Conservation (phyloP, 2,797 vertebrate genomes). For the Saxicola maurus region DNA sequence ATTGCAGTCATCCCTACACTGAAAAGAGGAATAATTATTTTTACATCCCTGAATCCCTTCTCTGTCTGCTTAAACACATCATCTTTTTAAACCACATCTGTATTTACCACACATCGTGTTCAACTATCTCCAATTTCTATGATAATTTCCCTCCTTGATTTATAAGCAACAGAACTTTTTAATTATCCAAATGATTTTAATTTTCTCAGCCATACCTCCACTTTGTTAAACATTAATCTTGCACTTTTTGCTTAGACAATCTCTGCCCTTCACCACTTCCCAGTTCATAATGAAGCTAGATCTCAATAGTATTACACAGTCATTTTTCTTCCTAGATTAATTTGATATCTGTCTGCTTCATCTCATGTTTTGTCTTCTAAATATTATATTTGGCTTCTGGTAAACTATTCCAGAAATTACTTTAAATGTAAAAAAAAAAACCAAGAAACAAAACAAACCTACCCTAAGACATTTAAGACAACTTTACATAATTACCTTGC, state of each 20-base stretch:
- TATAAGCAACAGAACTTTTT: conserved; percentile 36
- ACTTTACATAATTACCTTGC: neutral
- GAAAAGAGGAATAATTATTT: neutral
- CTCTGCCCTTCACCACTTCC: neutral
- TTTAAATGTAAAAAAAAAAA: neutral
- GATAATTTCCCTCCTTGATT: conserved; percentile 48
- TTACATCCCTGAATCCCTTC: neutral
- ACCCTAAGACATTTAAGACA: neutral
- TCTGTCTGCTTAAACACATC: neutral
- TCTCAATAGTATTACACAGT: neutral
- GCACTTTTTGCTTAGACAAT: neutral
- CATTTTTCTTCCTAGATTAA: neutral
- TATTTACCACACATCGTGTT: conserved; percentile 6
- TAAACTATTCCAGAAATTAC: neutral
- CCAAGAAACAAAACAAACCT: neutral
- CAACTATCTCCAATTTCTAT: conserved; percentile 18
- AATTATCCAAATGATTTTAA: conserved; percentile 54
- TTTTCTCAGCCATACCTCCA: conserved; percentile 36
- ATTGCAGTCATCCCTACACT: neutral
- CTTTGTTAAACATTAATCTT: conserved; percentile 44
- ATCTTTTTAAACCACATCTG: neutral
- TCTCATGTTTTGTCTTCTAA: neutral
- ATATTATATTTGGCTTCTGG: neutral
- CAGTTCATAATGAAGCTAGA: neutral
- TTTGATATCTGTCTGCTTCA: neutral